Evolutionary conservation across 2,797 vertebrate species (phyloP), one percentile per base, ranked within the genome.

Genomic region (Threskiornis aethiopicus): DNA sequence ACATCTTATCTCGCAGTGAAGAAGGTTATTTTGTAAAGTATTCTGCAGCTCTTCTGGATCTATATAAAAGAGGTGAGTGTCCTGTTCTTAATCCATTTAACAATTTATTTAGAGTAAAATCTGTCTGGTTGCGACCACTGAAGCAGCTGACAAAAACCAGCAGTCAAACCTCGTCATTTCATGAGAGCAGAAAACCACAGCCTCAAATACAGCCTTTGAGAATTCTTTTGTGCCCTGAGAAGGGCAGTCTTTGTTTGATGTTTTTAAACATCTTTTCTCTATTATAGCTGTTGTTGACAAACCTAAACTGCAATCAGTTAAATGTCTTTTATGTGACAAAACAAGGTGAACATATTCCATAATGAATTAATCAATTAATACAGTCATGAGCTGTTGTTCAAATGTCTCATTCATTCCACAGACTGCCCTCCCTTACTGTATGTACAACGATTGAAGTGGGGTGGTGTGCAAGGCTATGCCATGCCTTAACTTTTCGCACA

Each of bases 11-110:
- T 14, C 93, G 95, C 24, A 96, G 84, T 10, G 96, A 98, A 94
- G 99, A 99, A 80, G 99, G 99, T 47, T 98, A 98, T 97, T 99
- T 99, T 92, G 90, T 99, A 75, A 99, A 97, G 87, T 99, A 99
- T 95, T 97, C 95, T 21, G 99, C 99, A 76, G 93, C 44, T 44
- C 97, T 99, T 11, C 75, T 98, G 37, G 97, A 98, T 37, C 80
- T 99, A 70, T 98, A 98, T 46, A 99, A 98, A 96, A 98, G 98
- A 95, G 99, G 99, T 99, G 87, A 97, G 98, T 51, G 46, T 84
- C 51, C 41, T 76, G 55, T 25, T 52, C 75, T 65, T 66, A 31
- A 35, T 71, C 24, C 11, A 10, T 33, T 24, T 69, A 86, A 57
- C 18, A 21, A 41, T 62, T 62, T 79, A 7, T 51, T 87, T 44